These are phyloP conservation scores for Tenthredo distinguenda DNA, from an alignment of 2,888 invertebrate genomes.

Conservation along the genomic window DNA sequence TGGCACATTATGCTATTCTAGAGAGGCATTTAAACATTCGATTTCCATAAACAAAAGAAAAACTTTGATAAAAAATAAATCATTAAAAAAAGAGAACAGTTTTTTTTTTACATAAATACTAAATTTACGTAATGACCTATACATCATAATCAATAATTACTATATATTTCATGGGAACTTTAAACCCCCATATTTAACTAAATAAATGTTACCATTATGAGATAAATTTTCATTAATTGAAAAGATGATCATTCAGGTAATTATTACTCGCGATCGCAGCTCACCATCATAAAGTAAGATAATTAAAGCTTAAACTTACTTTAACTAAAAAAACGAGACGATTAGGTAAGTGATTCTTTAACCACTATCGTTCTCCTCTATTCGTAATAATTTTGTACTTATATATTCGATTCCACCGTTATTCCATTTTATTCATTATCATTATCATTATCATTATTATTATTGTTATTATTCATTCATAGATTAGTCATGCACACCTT, in stretches of 20 bases:
- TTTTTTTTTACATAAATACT: conserved; percentile 3
- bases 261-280: neutral
- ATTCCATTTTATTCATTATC: neutral
- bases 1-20: conserved; percentile 10
- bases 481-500: conserved; percentile 27
- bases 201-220: neutral
- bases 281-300: neutral
- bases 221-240: neutral
- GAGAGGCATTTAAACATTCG: neutral
- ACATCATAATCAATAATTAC: conserved; percentile 1
- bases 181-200: neutral
- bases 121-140: neutral
- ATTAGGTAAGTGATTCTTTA: neutral
- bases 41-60: neutral
- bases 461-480: conserved; percentile 20
- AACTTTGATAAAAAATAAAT: neutral
- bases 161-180: neutral
- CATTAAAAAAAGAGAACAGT: neutral
- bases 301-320: neutral
- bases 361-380: neutral
- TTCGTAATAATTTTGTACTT: conserved; percentile 40
- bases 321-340: neutral
- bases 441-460: neutral
- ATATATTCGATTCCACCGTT: conserved; percentile 38
- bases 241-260: neutral